Evolutionary conservation across 2,888 invertebrate genomes (phyloP), one percentile per base, ranked within the genome.

Genomic region (Pachliopta kotzebuea): DNA sequence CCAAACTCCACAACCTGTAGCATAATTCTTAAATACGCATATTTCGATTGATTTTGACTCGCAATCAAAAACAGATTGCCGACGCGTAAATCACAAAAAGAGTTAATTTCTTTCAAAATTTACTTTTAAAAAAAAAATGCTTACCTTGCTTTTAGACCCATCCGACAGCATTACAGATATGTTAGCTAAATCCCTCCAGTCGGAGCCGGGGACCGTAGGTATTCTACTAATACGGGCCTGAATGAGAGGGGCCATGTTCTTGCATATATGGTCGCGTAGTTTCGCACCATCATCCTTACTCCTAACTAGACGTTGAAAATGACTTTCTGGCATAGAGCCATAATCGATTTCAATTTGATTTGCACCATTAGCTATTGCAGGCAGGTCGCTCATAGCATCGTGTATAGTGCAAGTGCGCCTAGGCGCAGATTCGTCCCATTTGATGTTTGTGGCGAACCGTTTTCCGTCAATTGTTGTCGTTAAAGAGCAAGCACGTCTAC

Each of bases 131-230:
- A 45, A n/a, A 45, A 55, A 50, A 21, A 60, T 42, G 0, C 72
- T 67, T 76, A 93, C 93, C 90, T 93, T 89, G 85, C 93, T 80
- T 71, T 91, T 93, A 14, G 92, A 94, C 66, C 96, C 96, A 82
- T 97, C 96, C 2, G 93, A 93, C 24, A 97, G 86, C 42, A 93
- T 83, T 0, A 96, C 93, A 4, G 93, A 93, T 66, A 95, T 93
- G 76, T 97, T 97, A 0, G 97, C 97, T 26, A 97, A 87, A 81
- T 97, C 96, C 54, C 97, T 91, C 97, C 97, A 97, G 81, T 97
- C 97, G 0, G 96, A 94, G 1, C 96, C 97, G 0, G 94, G 93
- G 3, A 92, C 90, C 0, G 94, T 93, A 0, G 97, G 97, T 64
- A 97, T 94, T 68, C 96, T 93, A 24, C 93, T 86, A 77, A 97